A percentile compares a stretch with the other conserved stretches of the same genome.
Conservation (phyloP, 2,888 invertebrate species). For the Noctua janthina region DNA sequence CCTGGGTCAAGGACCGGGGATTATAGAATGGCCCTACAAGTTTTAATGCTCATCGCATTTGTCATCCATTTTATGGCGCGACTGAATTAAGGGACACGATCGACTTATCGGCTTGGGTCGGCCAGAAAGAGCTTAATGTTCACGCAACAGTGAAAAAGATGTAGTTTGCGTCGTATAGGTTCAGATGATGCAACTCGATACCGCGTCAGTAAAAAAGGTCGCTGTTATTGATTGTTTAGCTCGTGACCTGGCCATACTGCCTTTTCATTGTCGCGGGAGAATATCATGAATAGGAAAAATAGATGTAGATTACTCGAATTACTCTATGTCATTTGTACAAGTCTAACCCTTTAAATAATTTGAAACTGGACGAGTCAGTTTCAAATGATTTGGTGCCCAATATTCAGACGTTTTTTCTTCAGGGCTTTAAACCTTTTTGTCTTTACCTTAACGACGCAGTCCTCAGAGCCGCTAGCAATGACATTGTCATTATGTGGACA, state of each 20-base stretch:
- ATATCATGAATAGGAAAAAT: neutral
- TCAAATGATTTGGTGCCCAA: neutral
- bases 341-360: neutral
- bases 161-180: neutral
- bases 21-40: neutral
- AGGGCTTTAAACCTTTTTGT: neutral
- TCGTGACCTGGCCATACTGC: neutral
- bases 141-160: neutral
- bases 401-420: neutral
- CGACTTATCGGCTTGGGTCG: neutral
- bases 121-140: neutral
- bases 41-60: too few relatives aligned
- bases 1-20: constrained; percentile 74
- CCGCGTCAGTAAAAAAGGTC: neutral
- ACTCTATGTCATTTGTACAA: neutral
- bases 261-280: neutral
- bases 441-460: constrained; percentile 97
- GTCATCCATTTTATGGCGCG: too few relatives aligned
- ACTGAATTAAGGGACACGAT: neutral
- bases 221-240: neutral
- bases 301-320: neutral
- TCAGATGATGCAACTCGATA: neutral
- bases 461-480: constrained; percentile 99
- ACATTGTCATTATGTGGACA: constrained; percentile 99
- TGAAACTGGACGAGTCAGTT: neutral